phyloP scores from a whole-genome alignment of 2,888 invertebrate species.

The Eumacrocentrus americanus region DNA sequence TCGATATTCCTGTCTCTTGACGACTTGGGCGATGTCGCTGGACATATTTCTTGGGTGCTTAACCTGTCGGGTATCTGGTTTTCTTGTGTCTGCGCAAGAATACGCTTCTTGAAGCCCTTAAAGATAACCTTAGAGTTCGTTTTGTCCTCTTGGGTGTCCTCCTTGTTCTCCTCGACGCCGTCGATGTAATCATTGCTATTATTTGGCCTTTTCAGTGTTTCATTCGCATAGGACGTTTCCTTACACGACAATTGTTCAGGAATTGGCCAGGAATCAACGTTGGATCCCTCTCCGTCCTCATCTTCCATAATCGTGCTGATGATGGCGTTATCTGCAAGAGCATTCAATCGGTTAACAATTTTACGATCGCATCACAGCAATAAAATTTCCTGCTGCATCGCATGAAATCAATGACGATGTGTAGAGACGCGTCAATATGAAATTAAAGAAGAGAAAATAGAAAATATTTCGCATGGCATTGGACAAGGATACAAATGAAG shows the following conservation, averaged over 20 bases:
- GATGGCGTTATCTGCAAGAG: constrained; percentile 20
- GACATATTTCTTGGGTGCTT: constrained; percentile 23
- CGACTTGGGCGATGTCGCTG: constrained; percentile 28
- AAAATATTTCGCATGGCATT: not conserved
- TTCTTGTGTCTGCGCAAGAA: constrained; percentile 50
- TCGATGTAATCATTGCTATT: constrained; percentile 23
- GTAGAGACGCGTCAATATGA: no score
- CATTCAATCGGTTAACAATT: not conserved
- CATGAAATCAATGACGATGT: no score
- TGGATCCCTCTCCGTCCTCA: constrained; percentile 56
- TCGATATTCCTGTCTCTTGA: constrained; percentile 40
- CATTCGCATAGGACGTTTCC: constrained; percentile 31
- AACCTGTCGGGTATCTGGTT: constrained; percentile 34
- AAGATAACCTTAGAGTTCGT: constrained; percentile 44
- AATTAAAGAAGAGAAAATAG: not conserved
- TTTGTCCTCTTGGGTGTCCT: constrained; percentile 38
- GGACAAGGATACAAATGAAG: not conserved
- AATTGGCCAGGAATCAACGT: constrained; percentile 48
- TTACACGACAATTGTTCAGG: constrained; percentile 13
- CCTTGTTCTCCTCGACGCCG: constrained; percentile 34
- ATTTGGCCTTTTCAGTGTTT: constrained; percentile 37
- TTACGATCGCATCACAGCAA: not conserved
- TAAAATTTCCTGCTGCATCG: no score
- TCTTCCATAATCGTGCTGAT: constrained; percentile 57
- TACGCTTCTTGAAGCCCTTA: constrained; percentile 55